Evolutionary conservation across 2,888 invertebrate genomes (phyloP).

Genomic region (Coelopa pilipes): DNA sequence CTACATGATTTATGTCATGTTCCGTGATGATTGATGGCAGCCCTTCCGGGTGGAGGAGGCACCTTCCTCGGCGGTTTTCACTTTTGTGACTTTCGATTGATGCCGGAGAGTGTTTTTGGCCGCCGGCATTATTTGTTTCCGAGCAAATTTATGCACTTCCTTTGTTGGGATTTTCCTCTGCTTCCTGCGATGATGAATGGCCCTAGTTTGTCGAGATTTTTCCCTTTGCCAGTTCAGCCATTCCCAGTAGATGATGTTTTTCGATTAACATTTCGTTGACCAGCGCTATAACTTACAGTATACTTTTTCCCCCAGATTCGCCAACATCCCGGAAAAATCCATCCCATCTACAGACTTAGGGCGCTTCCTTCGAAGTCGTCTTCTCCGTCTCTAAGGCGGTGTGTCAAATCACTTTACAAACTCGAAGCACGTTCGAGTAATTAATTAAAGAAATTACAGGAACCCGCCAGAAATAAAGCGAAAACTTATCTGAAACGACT

Average conservation of each 20-base stretch:
- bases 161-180: background rate
- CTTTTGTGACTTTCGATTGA: background rate
- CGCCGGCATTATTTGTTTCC: slow-evolving; percentile 33
- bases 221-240: no score
- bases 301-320: background rate
- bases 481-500: slow-evolving; percentile 24
- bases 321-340: no score
- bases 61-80: background rate
- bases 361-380: no score
- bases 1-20: slow-evolving; percentile 62
- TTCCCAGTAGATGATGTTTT: no score
- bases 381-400: no score
- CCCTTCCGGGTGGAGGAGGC: background rate
- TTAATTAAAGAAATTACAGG: slow-evolving; percentile 43
- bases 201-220: no score
- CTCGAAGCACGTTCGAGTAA: slow-evolving; percentile 53
- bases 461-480: background rate
- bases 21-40: slow-evolving; percentile 58
- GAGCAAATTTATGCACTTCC: slow-evolving; percentile 29
- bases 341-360: no score
- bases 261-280: no score
- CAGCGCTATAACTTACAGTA: no score
- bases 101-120: slow-evolving; percentile 24
- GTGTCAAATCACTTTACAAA: slow-evolving; percentile 7
- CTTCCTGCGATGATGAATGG: no score